Evolutionary conservation across 2,113 vertebrate genomes (phyloP).

Genomic region (Microtus montanus): DNA sequence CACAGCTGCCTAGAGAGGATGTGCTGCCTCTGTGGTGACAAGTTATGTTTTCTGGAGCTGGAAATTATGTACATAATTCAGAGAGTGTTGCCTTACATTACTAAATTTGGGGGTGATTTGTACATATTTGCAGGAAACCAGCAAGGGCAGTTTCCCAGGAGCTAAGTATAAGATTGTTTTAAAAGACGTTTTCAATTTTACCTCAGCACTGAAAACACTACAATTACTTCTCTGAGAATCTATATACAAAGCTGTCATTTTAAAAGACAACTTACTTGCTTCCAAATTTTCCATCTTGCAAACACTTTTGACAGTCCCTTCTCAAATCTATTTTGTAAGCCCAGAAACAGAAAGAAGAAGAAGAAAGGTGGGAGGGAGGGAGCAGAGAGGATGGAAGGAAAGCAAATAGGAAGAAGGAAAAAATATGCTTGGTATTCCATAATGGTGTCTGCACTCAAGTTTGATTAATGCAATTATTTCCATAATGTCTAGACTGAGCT

Average conservation of each 20-base stretch:
- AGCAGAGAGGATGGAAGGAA: no score
- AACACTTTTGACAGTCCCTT: background rate
- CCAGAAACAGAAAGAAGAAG: background rate
- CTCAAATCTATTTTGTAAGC: background rate
- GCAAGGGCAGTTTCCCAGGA: background rate
- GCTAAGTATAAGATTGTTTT: background rate
- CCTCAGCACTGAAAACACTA: background rate
- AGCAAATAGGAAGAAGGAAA: background rate
- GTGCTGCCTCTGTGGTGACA: rapidly evolving
- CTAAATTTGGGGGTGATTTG: background rate
- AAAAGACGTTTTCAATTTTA: background rate
- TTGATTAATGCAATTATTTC: background rate
- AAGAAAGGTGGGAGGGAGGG: no score
- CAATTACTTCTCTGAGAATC: background rate
- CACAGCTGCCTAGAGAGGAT: no score
- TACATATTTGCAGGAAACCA: background rate
- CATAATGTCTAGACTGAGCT: background rate
- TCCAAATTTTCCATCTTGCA: background rate
- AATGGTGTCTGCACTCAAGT: background rate
- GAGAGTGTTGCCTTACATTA: background rate
- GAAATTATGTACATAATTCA: background rate
- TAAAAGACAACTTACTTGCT: conserved; percentile 1
- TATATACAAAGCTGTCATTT: background rate
- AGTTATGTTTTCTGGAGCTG: background rate
- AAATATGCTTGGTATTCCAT: background rate